Evolutionary conservation across 1,140 invertebrate genomes (phyloP).

Genomic region (Akabosia matsudoensis): DNA sequence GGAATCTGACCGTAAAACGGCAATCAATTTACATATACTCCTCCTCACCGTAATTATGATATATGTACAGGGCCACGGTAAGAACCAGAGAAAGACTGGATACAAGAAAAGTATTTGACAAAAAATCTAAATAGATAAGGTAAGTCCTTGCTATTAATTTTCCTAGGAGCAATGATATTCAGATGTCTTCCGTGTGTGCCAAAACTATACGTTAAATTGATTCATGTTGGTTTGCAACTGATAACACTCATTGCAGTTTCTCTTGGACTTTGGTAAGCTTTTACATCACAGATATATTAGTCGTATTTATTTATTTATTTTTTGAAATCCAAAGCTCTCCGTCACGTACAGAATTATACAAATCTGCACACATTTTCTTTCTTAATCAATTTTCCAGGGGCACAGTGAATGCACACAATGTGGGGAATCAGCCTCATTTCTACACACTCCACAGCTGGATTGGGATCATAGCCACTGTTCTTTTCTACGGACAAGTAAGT

Average conservation of each 20-base stretch:
- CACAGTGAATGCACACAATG: slow-evolving; percentile 9
- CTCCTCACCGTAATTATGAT: slow-evolving; percentile 42
- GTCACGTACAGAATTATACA: no score
- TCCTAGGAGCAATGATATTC: slow-evolving; percentile 39
- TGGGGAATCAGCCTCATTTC: slow-evolving; percentile 33
- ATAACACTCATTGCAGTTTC: slow-evolving; percentile 27
- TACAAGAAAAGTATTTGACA: background rate
- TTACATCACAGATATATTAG: background rate
- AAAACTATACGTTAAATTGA: slow-evolving; percentile 40
- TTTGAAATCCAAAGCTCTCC: no score
- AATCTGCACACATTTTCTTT: no score
- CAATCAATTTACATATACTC: slow-evolving; percentile 41
- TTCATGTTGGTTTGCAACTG: slow-evolving; percentile 41
- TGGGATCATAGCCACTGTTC: slow-evolving; percentile 38
- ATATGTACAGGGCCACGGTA: slow-evolving; percentile 44
- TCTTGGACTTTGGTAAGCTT: slow-evolving; percentile 28
- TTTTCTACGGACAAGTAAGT: slow-evolving; percentile 45
- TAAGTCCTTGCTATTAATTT: background rate
- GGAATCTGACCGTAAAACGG: slow-evolving; percentile 9
- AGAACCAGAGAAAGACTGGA: background rate
- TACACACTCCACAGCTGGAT: slow-evolving; percentile 44
- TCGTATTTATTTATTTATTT: no score
- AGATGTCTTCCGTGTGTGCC: slow-evolving; percentile 39
- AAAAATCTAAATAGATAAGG: background rate
- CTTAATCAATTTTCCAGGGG: slow-evolving; percentile 10